Conservation (phyloP, 2,113 vertebrate genomes). For the Pipa parva region DNA sequence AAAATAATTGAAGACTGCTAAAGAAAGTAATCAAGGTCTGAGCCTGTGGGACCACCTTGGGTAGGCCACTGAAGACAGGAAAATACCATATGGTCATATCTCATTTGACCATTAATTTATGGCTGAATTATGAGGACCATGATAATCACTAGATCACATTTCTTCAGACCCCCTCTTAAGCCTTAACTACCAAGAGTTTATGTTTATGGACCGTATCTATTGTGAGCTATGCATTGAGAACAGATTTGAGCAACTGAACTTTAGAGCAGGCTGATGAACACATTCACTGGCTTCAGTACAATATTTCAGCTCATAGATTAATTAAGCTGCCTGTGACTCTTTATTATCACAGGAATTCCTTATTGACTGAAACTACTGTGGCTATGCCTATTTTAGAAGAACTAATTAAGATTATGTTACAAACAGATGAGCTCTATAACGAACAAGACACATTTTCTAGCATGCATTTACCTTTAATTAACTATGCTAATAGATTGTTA, state of each 20-base stretch:
- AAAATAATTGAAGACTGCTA: too few species aligned
- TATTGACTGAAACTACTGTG: not conserved
- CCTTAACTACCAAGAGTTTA: too few species aligned
- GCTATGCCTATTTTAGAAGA: not conserved
- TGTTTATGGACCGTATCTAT: too few species aligned
- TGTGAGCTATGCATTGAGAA: too few species aligned
- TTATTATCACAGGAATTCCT: not conserved
- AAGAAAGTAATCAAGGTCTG: too few species aligned
- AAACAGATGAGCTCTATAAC: not conserved
- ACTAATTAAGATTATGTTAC: not conserved
- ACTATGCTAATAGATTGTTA: not conserved
- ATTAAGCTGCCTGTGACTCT: not conserved
- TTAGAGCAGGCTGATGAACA: not conserved
- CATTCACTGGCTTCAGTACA: not conserved
- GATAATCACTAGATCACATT: too few species aligned
- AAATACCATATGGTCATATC: too few species aligned
- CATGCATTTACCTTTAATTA: not conserved
- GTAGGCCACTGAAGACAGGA: too few species aligned
- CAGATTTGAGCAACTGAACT: not conserved
- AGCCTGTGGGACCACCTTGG: too few species aligned
- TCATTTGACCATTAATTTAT: too few species aligned
- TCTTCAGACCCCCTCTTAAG: too few species aligned
- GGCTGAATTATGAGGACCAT: too few species aligned
- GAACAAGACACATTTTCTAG: not conserved
- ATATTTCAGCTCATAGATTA: not conserved